Conservation (phyloP, 2,113 vertebrate genomes). For the Antechinus flavipes region DNA sequence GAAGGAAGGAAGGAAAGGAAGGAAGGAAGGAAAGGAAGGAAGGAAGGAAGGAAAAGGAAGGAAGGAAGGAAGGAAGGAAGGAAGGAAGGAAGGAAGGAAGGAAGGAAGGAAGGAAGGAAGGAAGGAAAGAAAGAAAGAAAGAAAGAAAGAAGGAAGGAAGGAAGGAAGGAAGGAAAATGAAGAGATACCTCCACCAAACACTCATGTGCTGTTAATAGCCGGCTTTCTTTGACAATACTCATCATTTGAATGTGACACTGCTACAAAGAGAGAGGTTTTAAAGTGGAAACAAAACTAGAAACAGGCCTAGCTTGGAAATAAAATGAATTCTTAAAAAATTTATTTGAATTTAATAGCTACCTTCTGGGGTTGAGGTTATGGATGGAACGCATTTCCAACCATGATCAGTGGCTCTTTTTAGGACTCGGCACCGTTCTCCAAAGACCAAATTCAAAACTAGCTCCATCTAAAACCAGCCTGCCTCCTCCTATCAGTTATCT, state of each 20-base stretch:
- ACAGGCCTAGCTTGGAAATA: neutral
- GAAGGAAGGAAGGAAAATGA: too few species aligned
- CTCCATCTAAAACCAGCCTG: neutral
- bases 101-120: too few species aligned
- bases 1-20: too few species aligned
- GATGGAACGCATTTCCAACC: neutral
- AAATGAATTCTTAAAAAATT: neutral
- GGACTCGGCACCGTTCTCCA: neutral
- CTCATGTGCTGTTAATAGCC: neutral
- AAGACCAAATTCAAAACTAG: slow-evolving; percentile 25
- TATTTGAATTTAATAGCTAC: neutral
- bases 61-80: too few species aligned
- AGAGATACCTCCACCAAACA: too few species aligned
- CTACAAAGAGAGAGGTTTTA: neutral
- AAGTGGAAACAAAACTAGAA: neutral
- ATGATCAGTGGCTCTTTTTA: neutral
- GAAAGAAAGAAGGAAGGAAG: too few species aligned
- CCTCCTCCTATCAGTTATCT: neutral
- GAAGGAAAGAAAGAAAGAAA: too few species aligned
- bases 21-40: too few species aligned
- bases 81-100: too few species aligned
- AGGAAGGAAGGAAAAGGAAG: too few species aligned
- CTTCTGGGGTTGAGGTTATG: neutral
- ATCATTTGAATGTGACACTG: neutral
- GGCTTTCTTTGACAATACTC: too few species aligned